Base-by-base conservation (phyloP, 2,113 vertebrate species). In the Carettochelys insculpta region DNA sequence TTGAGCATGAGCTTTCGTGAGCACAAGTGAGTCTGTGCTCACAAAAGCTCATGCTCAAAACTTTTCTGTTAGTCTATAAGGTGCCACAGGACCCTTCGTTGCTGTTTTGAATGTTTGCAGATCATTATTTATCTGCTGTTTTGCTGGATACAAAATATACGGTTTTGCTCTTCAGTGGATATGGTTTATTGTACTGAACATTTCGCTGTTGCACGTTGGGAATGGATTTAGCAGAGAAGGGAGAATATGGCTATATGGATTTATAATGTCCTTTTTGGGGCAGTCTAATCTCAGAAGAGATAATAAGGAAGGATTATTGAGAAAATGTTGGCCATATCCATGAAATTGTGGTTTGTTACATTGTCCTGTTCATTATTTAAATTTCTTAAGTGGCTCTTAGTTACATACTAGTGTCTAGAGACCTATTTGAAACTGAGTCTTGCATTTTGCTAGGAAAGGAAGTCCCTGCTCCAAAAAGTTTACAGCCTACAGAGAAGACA, bases 311-410 rank as follows among this genome's bases (percentile, higher is more conserved):
- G 4, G 20, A 11, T 34, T n/a, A 31, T 25, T 45, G 51, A 17
- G 56, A 80, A 68, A 83, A 22, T 22, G 11, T 25, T 58, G 17
- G 7, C 10, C 3, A 4, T 8, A 14, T 83, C 88, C 25, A 17
- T n/a, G 34, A 7, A 16, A 56, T 41, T 34, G 1, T 24, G 5
- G 8, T 25, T 12, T 79, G 43, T 29, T 73, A 8, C 14, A 25
- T 73, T 65, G 31, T 25, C 75, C 73, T 48, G 25, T 20, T 41
- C 1, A 54, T 25, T 53, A 41, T 16, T 7, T 3, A 0, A 0
- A 9, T 5, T 38, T 5, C 17, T 27, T 24, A 20, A 43, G 17
- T 2, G 0, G 3, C 1, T 43, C 25, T 0, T 1, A 0, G 10
- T 27, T n/a, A n/a, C n/a, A 31, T 12, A 73, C 38, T 73, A 14